A percentile compares a stretch with the other conserved stretches of the same genome.
These are phyloP conservation scores for Lithophane leautieri DNA, from an alignment of 2,888 invertebrate genomes.

Conservation along the genomic window DNA sequence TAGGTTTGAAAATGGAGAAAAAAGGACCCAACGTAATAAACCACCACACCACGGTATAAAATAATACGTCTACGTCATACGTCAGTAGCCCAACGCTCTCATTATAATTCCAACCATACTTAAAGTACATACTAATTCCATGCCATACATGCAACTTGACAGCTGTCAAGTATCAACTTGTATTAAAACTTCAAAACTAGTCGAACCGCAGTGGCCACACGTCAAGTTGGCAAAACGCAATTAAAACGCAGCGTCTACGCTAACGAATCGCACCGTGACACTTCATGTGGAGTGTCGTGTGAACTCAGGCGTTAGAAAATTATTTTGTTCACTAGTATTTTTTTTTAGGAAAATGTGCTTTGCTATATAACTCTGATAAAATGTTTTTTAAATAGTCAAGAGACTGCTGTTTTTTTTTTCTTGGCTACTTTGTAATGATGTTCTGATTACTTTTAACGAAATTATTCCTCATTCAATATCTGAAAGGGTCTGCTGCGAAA, in stretches of 20 bases:
- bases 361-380: neutral
- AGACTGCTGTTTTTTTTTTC: neutral
- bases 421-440: constrained; percentile 6
- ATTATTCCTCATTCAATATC: no score
- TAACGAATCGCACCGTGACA: constrained; percentile 68
- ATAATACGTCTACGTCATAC: neutral
- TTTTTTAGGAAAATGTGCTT: constrained; percentile 3
- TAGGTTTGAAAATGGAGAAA: neutral
- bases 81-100: constrained; percentile 7
- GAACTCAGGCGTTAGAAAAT: constrained; percentile 26
- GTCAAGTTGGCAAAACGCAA: constrained; percentile 62
- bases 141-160: constrained; percentile 17
- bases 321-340: constrained; percentile 21
- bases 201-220: constrained; percentile 37
- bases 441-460: neutral
- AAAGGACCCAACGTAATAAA: neutral
- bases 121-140: no score
- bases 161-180: constrained; percentile 51
- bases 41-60: neutral
- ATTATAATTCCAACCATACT: constrained; percentile 6
- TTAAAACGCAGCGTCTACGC: constrained; percentile 68
- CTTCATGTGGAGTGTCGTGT: constrained; percentile 55
- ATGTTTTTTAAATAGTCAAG: neutral
- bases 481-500: neutral
- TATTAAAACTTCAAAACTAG: constrained; percentile 38